Conservation (phyloP, 2,888 invertebrate genomes). For the Dendrolimus houi region DNA sequence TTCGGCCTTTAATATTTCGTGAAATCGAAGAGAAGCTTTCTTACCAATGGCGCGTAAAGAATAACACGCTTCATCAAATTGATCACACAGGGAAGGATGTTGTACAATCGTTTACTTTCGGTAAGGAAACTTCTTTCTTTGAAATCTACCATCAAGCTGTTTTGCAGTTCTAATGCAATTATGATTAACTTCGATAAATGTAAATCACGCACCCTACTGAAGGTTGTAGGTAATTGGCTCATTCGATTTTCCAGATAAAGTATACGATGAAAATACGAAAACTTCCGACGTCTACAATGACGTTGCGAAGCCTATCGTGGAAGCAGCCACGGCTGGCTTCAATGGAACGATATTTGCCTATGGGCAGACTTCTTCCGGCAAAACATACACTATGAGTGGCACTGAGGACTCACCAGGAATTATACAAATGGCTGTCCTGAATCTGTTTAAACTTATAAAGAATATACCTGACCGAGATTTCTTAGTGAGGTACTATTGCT, state of each 20-base stretch:
- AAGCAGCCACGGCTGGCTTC: constrained; percentile 83
- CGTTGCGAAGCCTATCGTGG: constrained; percentile 83
- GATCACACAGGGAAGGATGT: constrained; percentile 67
- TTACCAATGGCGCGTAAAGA: constrained; percentile 78
- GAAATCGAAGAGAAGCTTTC: constrained; percentile 77
- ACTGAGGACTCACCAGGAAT: constrained; percentile 82
- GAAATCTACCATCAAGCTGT: not conserved
- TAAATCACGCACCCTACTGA: not conserved
- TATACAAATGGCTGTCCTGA: constrained; percentile 81
- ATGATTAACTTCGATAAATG: not conserved
- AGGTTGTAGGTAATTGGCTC: constrained; percentile 12
- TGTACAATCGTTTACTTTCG: constrained; percentile 49
- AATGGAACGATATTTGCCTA: constrained; percentile 95
- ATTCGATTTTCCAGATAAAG: constrained; percentile 78
- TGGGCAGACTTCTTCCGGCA: constrained; percentile 94
- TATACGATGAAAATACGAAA: constrained; percentile 77
- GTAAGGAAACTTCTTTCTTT: constrained; percentile 32
- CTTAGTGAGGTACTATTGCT: constrained; percentile 76
- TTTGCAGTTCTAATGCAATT: constrained; percentile 19
- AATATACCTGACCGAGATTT: constrained; percentile 81
- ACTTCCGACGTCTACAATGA: constrained; percentile 80
- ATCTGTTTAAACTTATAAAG: constrained; percentile 82
- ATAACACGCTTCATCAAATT: constrained; percentile 74
- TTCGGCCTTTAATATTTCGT: constrained; percentile 80
- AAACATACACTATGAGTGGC: constrained; percentile 91